Evolutionary conservation across 2,888 invertebrate species (phyloP), one percentile per base, ranked within the genome.

Genomic region (Isotomurus palustris): DNA sequence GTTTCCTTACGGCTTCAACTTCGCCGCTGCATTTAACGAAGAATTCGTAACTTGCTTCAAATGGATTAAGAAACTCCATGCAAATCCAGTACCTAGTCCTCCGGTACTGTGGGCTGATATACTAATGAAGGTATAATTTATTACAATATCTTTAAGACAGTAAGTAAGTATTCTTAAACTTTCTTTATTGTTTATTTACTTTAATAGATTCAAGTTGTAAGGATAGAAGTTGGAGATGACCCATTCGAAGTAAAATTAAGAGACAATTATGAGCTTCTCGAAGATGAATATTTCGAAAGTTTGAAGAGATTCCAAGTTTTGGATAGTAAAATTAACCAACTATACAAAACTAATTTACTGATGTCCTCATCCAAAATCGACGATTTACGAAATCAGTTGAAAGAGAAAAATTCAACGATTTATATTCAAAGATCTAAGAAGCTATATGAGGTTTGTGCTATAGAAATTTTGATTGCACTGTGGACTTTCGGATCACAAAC

Each of bases 191-290:
- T 52, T 21, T 27, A 14, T 25, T 60, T 59, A 54, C 53, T 64
- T 48, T 44, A 59, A 47, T 72, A 88, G 87, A 83, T 91, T 22
- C 87, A 92, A 77, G 88, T 89, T 72, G 86, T 93, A 72, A 75
- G 88, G 2, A 83, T 99, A 70, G 94, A 96, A 78, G 85, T 99
- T 78, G 88, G 88, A 67, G 99, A 99, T 74, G 97, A 99, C 81
- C 96, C 96, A 0, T 97, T 99, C 74, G 99, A 99, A 78, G 93
- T 96, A 2, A 91, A 91, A 73, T 78, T 99, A 6, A 83, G 95
- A 0, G 94, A 96, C 71, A 97, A 96, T 75, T 96, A 92, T 75
- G 95, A 95, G 73, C 79, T 97, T 0, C 75, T 95, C 45, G 91
- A 92, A 72, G 97, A 99, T 72, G 97, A 99, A 75, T 92, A 91